Evolutionary conservation across 2,888 invertebrate genomes (phyloP).

Genomic region (Xanthorhoe spadicearia): DNA sequence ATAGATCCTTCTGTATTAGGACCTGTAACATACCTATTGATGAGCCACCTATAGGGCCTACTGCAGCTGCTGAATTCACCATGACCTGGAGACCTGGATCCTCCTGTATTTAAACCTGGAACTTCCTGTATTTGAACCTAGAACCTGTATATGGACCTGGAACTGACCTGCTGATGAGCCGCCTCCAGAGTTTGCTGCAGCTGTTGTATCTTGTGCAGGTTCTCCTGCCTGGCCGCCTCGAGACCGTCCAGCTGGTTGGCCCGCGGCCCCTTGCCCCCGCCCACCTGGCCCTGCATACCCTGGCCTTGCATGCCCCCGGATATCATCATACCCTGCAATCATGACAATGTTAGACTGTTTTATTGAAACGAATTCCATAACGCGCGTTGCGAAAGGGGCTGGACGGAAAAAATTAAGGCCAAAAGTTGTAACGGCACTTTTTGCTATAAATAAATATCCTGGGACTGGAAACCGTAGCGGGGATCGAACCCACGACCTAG

Average conservation of each 20-base stretch:
- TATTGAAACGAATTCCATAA: too few species aligned
- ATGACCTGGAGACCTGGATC: neutral
- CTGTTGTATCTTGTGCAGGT: slow-evolving; percentile 90
- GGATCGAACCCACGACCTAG: too few species aligned
- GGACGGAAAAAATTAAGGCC: too few species aligned
- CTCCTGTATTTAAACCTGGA: neutral
- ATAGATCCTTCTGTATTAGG: too few species aligned
- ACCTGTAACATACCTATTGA: slow-evolving; percentile 67
- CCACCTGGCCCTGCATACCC: slow-evolving; percentile 35
- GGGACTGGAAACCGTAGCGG: too few species aligned
- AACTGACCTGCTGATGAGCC: slow-evolving; percentile 86
- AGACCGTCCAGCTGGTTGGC: slow-evolving; percentile 83
- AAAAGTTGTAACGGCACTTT: too few species aligned
- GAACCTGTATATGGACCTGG: neutral
- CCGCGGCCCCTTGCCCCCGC: slow-evolving; percentile 68
- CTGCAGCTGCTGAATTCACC: slow-evolving; percentile 86
- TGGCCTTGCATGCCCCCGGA: slow-evolving; percentile 67
- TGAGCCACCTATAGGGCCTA: slow-evolving; percentile 92
- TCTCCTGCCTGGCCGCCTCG: slow-evolving; percentile 91
- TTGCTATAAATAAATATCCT: too few species aligned
- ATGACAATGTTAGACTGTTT: too few species aligned
- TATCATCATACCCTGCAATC: slow-evolving; percentile 73
- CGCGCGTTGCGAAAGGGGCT: too few species aligned
- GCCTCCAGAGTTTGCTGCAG: slow-evolving; percentile 91
- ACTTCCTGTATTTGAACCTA: neutral